A percentile compares a stretch with the other conserved stretches of the same genome.
Conservation (phyloP, 2,888 invertebrate species). For the Rotaria socialis region DNA sequence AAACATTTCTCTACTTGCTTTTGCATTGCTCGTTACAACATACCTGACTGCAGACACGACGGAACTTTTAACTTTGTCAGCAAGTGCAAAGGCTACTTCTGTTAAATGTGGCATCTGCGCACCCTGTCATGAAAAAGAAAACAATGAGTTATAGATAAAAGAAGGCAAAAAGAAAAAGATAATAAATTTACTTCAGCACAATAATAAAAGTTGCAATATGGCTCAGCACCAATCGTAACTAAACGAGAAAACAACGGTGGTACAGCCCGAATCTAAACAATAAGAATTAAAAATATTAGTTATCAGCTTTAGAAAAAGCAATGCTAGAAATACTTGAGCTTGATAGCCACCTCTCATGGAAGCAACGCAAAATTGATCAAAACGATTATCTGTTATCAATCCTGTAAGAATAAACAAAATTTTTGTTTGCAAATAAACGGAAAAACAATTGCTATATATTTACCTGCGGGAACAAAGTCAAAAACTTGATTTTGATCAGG, state of each 20-base stretch:
- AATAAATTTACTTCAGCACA: conserved; percentile 68
- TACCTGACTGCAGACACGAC: conserved; percentile 61
- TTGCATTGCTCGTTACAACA: background rate
- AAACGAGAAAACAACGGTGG: conserved; percentile 74
- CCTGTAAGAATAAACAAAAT: conserved; percentile 49
- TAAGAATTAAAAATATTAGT: conserved; percentile 48
- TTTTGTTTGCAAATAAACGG: background rate
- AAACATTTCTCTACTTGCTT: too few species aligned
- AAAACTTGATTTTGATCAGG: conserved; percentile 68
- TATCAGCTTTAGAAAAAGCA: background rate
- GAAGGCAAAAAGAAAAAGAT: background rate
- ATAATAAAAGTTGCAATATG: conserved; percentile 81
- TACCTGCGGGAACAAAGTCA: conserved; percentile 67
- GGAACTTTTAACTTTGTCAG: conserved; percentile 71
- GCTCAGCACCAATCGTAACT: conserved; percentile 73
- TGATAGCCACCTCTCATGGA: conserved; percentile 69
- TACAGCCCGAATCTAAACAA: conserved; percentile 62
- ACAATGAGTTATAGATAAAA: background rate
- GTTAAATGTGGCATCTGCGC: conserved; percentile 74
- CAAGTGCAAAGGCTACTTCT: conserved; percentile 86
- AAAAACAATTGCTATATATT: background rate
- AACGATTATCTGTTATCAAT: conserved; percentile 66
- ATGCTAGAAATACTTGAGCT: conserved; percentile 33
- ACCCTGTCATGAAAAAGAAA: conserved; percentile 61
- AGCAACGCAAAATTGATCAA: conserved; percentile 78